Evolutionary conservation across 2,888 invertebrate genomes (phyloP).

Genomic region (Xestia sexstrigata): DNA sequence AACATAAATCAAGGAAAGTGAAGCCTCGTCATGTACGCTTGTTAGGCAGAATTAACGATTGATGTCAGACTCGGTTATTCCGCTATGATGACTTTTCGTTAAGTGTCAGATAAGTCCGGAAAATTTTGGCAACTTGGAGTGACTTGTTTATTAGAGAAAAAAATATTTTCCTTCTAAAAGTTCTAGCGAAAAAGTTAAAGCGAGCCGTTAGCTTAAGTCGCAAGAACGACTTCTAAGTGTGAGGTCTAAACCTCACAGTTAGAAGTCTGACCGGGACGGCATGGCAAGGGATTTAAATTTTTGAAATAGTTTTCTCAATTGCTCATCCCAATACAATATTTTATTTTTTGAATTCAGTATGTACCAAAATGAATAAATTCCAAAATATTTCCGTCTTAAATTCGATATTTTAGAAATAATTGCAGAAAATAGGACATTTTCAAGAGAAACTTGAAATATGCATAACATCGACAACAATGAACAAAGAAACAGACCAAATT

Average conservation of each 20-base stretch:
- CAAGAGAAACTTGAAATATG: too few species aligned
- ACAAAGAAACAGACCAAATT: too few species aligned
- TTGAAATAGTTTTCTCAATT: too few species aligned
- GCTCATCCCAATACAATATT: neutral
- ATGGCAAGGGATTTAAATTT: too few species aligned
- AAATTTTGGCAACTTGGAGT: neutral
- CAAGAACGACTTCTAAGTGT: neutral
- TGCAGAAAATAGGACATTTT: too few species aligned
- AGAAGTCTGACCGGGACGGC: too few species aligned
- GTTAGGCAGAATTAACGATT: slow-evolving; percentile 30
- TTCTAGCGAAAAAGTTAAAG: too few species aligned
- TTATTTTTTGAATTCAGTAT: too few species aligned
- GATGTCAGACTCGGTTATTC: slow-evolving; percentile 10
- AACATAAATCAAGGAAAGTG: neutral
- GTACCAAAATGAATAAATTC: too few species aligned
- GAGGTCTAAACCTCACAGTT: neutral
- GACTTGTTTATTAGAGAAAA: neutral
- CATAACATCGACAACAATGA: too few species aligned
- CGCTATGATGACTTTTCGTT: neutral
- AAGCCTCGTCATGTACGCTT: slow-evolving; percentile 16
- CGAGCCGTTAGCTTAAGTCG: neutral
- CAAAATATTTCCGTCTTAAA: too few species aligned
- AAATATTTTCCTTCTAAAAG: neutral
- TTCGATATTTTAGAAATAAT: too few species aligned
- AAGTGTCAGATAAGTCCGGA: neutral